A percentile compares a stretch with the other conserved stretches of the same genome.
These are phyloP conservation scores for Julus scanicus DNA, from an alignment of 2,888 invertebrate species.

Conservation along the genomic window DNA sequence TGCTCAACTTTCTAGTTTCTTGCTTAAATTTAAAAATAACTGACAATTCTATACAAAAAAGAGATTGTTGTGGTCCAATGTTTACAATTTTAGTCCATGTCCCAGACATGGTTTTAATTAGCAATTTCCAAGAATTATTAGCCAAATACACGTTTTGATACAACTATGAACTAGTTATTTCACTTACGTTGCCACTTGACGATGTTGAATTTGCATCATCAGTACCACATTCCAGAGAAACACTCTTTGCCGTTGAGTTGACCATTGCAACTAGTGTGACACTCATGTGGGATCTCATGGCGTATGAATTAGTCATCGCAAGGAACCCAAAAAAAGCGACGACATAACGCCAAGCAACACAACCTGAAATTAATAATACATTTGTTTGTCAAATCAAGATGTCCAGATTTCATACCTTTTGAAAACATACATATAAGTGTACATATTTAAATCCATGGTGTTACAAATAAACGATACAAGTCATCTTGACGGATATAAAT, in stretches of 20 bases:
- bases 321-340: slow-evolving; percentile 53
- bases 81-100: no score
- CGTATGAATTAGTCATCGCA: slow-evolving; percentile 48
- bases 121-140: no score
- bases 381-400: not conserved
- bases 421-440: no score
- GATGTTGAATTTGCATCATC: slow-evolving; percentile 22
- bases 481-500: no score
- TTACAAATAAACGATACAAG: no score
- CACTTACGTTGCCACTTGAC: not conserved
- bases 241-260: slow-evolving; percentile 25
- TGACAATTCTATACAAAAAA: no score
- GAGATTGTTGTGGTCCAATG: no score
- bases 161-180: not conserved
- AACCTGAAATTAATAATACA: slow-evolving; percentile 8
- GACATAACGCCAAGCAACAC: slow-evolving; percentile 51
- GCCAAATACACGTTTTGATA: no score
- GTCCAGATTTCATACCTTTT: not conserved
- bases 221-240: not conserved
- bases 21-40: no score
- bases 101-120: no score
- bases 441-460: no score
- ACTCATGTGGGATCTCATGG: slow-evolving; percentile 55
- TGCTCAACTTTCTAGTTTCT: no score
- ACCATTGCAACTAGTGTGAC: slow-evolving; percentile 57